Conservation (phyloP, 1,140 invertebrate genomes). For the Caenorhabditis brenneri region DNA sequence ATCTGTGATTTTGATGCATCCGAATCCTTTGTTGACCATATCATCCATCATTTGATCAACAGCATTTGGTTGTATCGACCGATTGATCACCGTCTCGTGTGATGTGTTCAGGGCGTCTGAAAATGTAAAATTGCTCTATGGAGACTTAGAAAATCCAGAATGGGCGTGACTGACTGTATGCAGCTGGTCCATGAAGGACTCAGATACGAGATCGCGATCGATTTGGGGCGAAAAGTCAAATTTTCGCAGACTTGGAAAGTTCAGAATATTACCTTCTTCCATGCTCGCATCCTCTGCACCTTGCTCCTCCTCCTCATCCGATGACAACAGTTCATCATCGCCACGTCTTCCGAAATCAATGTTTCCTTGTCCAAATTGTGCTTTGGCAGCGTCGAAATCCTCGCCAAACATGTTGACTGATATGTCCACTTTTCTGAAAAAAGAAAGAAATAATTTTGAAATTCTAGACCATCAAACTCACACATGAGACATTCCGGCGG, state of each 20-base stretch:
- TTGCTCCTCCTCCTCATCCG: conserved; percentile 50
- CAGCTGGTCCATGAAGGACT: too few species aligned
- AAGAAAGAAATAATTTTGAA: neutral
- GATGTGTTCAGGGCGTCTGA: conserved; percentile 43
- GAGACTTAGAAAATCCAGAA: too few species aligned
- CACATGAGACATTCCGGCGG: neutral
- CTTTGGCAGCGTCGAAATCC: neutral
- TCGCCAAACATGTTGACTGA: neutral
- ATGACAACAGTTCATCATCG: conserved; percentile 37
- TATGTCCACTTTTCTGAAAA: neutral
- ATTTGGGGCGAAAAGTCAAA: too few species aligned
- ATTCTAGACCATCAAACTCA: neutral
- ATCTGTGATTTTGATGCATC: neutral
- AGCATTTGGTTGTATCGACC: conserved; percentile 17
- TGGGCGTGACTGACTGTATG: too few species aligned
- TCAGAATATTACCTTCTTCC: conserved; percentile 61
- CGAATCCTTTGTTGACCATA: conserved; percentile 56
- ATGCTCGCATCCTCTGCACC: conserved; percentile 58
- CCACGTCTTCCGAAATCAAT: conserved; percentile 19
- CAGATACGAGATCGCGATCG: too few species aligned
- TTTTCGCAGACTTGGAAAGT: neutral
- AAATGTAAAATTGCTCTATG: neutral
- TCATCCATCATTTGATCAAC: conserved; percentile 55
- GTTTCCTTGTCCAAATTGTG: conserved; percentile 4
- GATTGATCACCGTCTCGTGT: neutral